phyloP scores from a whole-genome alignment of 2,888 invertebrate genomes.

The Nemotelus pantherinus region DNA sequence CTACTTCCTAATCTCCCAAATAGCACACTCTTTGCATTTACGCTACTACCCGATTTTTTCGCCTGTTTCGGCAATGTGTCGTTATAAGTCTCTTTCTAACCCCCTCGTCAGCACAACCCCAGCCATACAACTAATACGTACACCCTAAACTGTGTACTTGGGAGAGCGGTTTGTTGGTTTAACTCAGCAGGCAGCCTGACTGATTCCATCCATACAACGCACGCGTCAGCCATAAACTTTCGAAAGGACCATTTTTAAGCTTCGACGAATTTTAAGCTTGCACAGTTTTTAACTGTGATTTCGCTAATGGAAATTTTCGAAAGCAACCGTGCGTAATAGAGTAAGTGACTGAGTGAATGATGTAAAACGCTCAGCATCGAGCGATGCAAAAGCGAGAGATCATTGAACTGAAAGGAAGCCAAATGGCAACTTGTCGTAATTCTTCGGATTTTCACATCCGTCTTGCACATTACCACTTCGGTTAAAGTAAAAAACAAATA shows the following conservation, averaged over 20 bases:
- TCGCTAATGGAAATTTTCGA: constrained; percentile 31
- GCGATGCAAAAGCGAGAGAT: neutral
- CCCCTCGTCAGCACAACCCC: neutral
- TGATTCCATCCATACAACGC: constrained; percentile 1
- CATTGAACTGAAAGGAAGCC: neutral
- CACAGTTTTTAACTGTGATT: constrained; percentile 28
- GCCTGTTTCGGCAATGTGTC: constrained; percentile 2
- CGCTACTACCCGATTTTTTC: neutral
- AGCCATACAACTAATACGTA: neutral
- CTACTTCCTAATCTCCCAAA: neutral
- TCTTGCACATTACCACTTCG: neutral
- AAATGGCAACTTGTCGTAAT: neutral
- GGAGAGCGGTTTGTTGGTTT: too few species aligned
- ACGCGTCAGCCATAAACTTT: constrained; percentile 33
- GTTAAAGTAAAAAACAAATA: neutral
- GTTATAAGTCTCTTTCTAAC: constrained; percentile 5
- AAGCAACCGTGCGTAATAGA: constrained; percentile 31
- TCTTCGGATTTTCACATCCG: neutral
- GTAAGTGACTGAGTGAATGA: constrained; percentile 20
- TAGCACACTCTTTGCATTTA: neutral
- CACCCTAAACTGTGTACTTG: neutral
- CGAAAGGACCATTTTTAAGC: constrained; percentile 21
- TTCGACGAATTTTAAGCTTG: constrained; percentile 29
- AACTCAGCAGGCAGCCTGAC: neutral
- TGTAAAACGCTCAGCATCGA: neutral